Evolutionary conservation across 2,888 invertebrate species (phyloP), one percentile per base, ranked within the genome.

Genomic region (Cenopis cana): DNA sequence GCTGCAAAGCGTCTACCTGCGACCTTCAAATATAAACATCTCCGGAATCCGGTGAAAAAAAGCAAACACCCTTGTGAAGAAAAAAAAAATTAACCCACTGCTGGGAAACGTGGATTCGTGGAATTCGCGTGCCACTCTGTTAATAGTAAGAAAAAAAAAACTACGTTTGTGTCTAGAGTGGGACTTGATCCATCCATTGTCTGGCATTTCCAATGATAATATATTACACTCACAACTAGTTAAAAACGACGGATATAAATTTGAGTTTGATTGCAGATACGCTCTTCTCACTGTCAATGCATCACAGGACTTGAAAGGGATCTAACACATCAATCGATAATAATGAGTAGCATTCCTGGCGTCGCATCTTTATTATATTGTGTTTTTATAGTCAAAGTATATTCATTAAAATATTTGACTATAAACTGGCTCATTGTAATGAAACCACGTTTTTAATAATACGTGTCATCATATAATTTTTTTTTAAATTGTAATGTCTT

Each of bases 101-200:
- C 88, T 90, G 93, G 88, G 92, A 93, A 91, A 86, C 82, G 82
- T 85, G 81, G 79, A 81, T 93, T 93, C 92, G 81, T 75, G 85
- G 93, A 91, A 93, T 91, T 91, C 93, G 90, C 93, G 93, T 93
- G 93, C 92, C 89, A 88, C 57, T 33, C 50, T 57, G 33, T 36
- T 49, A 65, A 54, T 61, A 20, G 41, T 49, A 85, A 17, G 9
- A 36, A 72, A 72, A 68, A 68, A 72, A 64, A 36, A 8, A 2
- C 81, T 81, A 82, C 81, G 81, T 83, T 83, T 82, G 84, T 82
- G 74, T 75, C 80, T 79, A 81, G 83, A 82, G 83, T 81, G 75
- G 83, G 82, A 79, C 59, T 66, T 59, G 59, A 70, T 70, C 46
- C 52, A 77, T 76, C 81, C 78, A 82, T 83, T 82, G 82, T 85